Conservation (phyloP, 2,888 invertebrate species). For the Agrochola lychnidis region DNA sequence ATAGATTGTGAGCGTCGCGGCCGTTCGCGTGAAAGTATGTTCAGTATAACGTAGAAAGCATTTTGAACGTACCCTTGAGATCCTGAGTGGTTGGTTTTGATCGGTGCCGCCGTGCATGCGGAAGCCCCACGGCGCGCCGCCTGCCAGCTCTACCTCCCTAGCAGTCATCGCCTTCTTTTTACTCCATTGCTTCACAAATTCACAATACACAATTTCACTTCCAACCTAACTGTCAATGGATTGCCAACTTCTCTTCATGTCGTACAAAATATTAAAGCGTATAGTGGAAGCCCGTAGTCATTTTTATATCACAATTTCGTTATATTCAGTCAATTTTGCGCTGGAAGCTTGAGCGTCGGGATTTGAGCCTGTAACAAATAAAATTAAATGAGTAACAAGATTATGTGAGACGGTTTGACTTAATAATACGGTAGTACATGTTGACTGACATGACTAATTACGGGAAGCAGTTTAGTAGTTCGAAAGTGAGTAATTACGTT, state of each 20-base stretch:
- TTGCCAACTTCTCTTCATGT: slow-evolving; percentile 67
- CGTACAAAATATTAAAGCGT: slow-evolving; percentile 73
- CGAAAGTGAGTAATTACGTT: slow-evolving; percentile 58
- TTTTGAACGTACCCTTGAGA: slow-evolving; percentile 93
- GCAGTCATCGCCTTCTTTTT: slow-evolving; percentile 91
- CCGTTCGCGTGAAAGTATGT: slow-evolving; percentile 39
- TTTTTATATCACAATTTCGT: slow-evolving; percentile 79
- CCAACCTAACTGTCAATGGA: slow-evolving; percentile 70
- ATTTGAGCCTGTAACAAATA: slow-evolving; percentile 78
- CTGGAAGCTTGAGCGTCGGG: slow-evolving; percentile 66
- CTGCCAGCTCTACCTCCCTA: slow-evolving; percentile 94
- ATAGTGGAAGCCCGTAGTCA: slow-evolving; percentile 79
- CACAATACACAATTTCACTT: slow-evolving; percentile 69
- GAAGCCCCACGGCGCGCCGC: slow-evolving; percentile 97
- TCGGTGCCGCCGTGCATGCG: slow-evolving; percentile 96
- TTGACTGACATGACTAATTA: slow-evolving; percentile 57
- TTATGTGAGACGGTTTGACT: slow-evolving; percentile 36
- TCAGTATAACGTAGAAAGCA: slow-evolving; percentile 49
- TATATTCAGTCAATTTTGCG: slow-evolving; percentile 73
- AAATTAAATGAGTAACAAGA: slow-evolving; percentile 59
- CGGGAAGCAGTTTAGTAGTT: slow-evolving; percentile 49
- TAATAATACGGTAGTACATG: slow-evolving; percentile 27
- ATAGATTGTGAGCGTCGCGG: slow-evolving; percentile 37
- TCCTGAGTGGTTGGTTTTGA: slow-evolving; percentile 94
- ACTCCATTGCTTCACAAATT: slow-evolving; percentile 78